Conservation (phyloP, 2,797 vertebrate genomes). For the Lagorchestes hirsutus region DNA sequence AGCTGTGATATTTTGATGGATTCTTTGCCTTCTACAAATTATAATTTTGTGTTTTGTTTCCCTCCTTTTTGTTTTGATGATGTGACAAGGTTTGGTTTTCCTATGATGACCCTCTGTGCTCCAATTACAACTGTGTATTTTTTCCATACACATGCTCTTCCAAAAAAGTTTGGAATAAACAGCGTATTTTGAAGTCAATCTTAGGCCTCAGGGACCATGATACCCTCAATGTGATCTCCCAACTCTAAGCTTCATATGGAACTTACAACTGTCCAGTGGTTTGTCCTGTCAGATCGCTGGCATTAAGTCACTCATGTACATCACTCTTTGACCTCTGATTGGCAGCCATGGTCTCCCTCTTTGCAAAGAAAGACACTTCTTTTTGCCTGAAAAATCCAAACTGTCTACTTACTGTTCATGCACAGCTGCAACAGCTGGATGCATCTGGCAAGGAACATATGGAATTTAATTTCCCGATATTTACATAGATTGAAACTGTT, state of each 20-base stretch:
- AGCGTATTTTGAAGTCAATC: conserved; percentile 54
- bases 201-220: conserved; percentile 60
- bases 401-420: conserved; percentile 79
- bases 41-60: background rate
- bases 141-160: conserved; percentile 42
- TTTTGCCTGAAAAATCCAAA: conserved; percentile 74
- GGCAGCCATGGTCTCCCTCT: conserved; percentile 37
- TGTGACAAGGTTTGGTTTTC: conserved; percentile 20
- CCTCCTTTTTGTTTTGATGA: conserved; percentile 25
- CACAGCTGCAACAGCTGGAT: conserved; percentile 85
- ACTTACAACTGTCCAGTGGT: conserved; percentile 72
- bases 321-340: conserved; percentile 72
- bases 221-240: conserved; percentile 62
- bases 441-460: conserved; percentile 85
- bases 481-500: conserved; percentile 88
- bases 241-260: conserved; percentile 63
- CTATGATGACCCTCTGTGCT: conserved; percentile 19
- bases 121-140: background rate
- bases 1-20: conserved; percentile 7
- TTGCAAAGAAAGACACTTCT: conserved; percentile 66
- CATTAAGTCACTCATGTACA: conserved; percentile 59
- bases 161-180: conserved; percentile 75
- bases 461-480: conserved; percentile 88
- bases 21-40: conserved; percentile 10
- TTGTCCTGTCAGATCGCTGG: conserved; percentile 80